Evolutionary conservation across 2,113 vertebrate genomes (phyloP).

Genomic region (Callopanchax toddi): DNA sequence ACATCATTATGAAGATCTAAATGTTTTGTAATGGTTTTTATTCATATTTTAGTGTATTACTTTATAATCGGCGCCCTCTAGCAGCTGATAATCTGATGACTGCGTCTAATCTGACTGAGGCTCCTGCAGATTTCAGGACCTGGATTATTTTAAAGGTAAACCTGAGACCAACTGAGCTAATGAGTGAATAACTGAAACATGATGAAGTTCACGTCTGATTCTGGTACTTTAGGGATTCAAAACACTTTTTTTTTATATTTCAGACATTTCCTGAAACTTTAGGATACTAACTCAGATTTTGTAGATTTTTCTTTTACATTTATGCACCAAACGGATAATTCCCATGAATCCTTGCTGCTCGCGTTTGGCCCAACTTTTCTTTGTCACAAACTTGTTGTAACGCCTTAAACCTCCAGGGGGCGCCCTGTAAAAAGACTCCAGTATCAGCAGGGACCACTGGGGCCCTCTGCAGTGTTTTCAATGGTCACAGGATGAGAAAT

Average conservation of each 20-base stretch:
- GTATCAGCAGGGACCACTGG: slow-evolving; percentile 28
- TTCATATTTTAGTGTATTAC: too few relatives aligned
- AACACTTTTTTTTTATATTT: background rate
- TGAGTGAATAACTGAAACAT: background rate
- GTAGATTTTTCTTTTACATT: background rate
- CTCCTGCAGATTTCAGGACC: too few relatives aligned
- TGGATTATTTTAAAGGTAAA: too few relatives aligned
- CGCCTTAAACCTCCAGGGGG: slow-evolving; percentile 28
- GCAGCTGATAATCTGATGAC: too few relatives aligned
- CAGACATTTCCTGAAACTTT: background rate
- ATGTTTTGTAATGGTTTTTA: too few relatives aligned
- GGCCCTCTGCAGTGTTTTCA: background rate
- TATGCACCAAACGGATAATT: background rate
- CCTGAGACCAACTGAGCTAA: background rate
- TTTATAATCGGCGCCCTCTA: too few relatives aligned
- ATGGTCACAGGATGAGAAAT: slow-evolving; percentile 33
- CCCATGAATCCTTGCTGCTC: background rate
- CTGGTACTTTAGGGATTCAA: background rate
- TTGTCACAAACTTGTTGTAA: background rate
- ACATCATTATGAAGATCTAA: too few relatives aligned
- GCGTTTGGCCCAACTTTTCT: background rate
- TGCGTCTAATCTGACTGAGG: too few relatives aligned
- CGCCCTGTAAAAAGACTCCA: slow-evolving; percentile 25
- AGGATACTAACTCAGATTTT: background rate
- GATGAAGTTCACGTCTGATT: background rate